These are phyloP conservation scores for Malacoctenus gilli DNA, from an alignment of 2,797 vertebrate species.

Conservation along the genomic window DNA sequence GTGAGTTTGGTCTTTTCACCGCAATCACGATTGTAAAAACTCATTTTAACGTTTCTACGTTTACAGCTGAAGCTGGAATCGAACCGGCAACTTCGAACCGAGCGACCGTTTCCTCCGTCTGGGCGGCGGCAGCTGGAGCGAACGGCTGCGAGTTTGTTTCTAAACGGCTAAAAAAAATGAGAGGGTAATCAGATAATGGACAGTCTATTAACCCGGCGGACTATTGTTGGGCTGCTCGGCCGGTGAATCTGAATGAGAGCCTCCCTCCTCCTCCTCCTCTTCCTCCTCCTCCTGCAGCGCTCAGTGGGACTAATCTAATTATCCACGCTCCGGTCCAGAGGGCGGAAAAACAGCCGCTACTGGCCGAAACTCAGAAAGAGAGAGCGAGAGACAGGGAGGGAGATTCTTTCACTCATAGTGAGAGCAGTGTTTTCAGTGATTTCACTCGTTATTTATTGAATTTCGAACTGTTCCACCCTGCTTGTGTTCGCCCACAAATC, in stretches of 20 bases:
- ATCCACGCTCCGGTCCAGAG: slow-evolving; percentile 79
- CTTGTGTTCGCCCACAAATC: too few species aligned
- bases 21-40: not conserved
- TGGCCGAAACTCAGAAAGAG: slow-evolving; percentile 32
- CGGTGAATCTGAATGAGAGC: slow-evolving; percentile 54
- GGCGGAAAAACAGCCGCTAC: slow-evolving; percentile 63
- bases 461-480: too few species aligned
- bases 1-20: too few species aligned
- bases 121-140: not conserved
- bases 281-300: slow-evolving; percentile 59
- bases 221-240: slow-evolving; percentile 79
- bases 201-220: slow-evolving; percentile 70
- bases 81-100: slow-evolving; percentile 14
- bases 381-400: not conserved
- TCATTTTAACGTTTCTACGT: slow-evolving; percentile 6
- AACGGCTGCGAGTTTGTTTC: slow-evolving; percentile 44
- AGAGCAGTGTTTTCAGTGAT: too few species aligned
- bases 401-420: too few species aligned
- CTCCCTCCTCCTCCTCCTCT: slow-evolving; percentile 33
- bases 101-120: slow-evolving; percentile 23
- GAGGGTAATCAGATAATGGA: slow-evolving; percentile 82
- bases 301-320: slow-evolving; percentile 86
- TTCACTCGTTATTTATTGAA: too few species aligned
- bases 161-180: slow-evolving; percentile 76
- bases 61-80: slow-evolving; percentile 23